Base-by-base conservation (phyloP, 2,797 vertebrate species). In the Takifugu rubripes region DNA sequence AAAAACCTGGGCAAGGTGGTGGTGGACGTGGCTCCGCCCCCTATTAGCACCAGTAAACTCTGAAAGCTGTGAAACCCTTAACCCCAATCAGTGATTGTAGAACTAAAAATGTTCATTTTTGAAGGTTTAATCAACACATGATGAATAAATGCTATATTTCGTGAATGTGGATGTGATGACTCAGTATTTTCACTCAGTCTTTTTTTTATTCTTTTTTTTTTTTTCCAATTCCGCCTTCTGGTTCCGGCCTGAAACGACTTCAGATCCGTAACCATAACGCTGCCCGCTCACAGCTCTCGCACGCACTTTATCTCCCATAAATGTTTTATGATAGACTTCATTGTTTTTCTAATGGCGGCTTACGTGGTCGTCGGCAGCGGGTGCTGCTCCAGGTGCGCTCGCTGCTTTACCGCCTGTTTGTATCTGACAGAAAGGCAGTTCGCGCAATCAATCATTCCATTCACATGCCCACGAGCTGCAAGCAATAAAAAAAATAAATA, bases 1-100 rank as follows among this genome's bases (percentile, higher is more conserved):
- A 94, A 92, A 83, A 99, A 98, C 87, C 85, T 91, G 68, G 96
- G 96, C 71, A 98, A 98, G 87, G 93, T 97, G 55, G 92, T 97
- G 73, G 93, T 94, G 66, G 94, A 97, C 70, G 83, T 97, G 83
- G 84, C 90, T 75, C 72, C 78, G 3, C 56, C 68, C 57, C 66
- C 89, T 77, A 90, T 89, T 78, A 86, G 81, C 77, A 91, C 78
- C 72, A 95, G 94, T 87, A 97, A 96, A 82, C 91, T 96, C 82
- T 97, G 91, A 96, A 61, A 70, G 43, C 49, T 62, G 25, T 1
- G 49, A 49, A 15, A 40, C 0, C 40, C 5, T 44, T n/a, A 61
- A 53, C 55, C 56, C 42, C 21, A 5, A 3, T 24, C 54, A 12
- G 55, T 60, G 33, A 36, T 3, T 36, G 33, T 11, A 36, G 33